Evolutionary conservation across 2,888 invertebrate genomes (phyloP).

Genomic region (Lamproptera curius): DNA sequence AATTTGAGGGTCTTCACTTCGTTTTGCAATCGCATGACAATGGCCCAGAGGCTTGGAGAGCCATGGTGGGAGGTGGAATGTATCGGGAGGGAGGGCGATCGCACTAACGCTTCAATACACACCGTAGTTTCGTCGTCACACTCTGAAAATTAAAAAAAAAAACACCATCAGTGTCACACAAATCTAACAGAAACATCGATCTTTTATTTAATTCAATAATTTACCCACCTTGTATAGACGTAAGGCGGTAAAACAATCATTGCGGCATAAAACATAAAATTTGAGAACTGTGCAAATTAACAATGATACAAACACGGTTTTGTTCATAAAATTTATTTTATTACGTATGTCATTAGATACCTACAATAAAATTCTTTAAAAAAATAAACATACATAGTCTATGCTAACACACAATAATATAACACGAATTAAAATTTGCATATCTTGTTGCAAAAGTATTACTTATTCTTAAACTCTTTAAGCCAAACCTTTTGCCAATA

Average conservation of each 20-base stretch:
- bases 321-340: slow-evolving; percentile 45
- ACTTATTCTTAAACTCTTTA: too few relatives aligned
- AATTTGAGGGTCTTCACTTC: slow-evolving; percentile 82
- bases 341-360: slow-evolving; percentile 34
- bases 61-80: slow-evolving; percentile 53
- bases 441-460: neutral
- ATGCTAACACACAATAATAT: slow-evolving; percentile 30
- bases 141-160: slow-evolving; percentile 56
- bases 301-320: slow-evolving; percentile 30
- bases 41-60: slow-evolving; percentile 84
- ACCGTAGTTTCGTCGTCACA: slow-evolving; percentile 64
- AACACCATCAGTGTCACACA: neutral
- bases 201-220: slow-evolving; percentile 6
- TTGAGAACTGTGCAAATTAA: slow-evolving; percentile 11
- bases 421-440: neutral
- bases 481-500: too few relatives aligned
- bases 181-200: neutral
- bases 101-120: slow-evolving; percentile 62
- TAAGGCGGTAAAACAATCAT: slow-evolving; percentile 16
- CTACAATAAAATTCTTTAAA: slow-evolving; percentile 56
- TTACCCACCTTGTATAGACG: slow-evolving; percentile 25
- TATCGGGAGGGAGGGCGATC: slow-evolving; percentile 70
- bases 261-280: neutral
- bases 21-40: slow-evolving; percentile 86
- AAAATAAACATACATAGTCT: slow-evolving; percentile 56